These are phyloP conservation scores for Chaetura pelagica DNA, from an alignment of 2,113 vertebrate species.

Conservation along the genomic window DNA sequence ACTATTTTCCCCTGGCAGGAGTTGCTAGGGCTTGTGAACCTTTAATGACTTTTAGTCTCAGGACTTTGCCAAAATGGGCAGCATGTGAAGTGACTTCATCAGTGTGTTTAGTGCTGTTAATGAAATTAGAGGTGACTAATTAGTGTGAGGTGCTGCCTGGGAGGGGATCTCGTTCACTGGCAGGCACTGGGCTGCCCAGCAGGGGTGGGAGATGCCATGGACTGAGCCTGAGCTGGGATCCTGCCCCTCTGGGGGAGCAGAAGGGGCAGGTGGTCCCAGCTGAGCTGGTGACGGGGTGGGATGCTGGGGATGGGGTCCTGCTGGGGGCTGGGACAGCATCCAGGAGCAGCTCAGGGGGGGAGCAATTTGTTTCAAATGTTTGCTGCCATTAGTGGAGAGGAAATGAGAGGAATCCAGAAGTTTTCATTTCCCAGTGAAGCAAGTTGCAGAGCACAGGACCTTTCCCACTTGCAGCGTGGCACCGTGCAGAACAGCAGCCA, in stretches of 20 bases:
- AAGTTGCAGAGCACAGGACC: conserved; percentile 1
- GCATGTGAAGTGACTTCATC: neutral
- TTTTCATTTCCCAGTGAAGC: conserved; percentile 38
- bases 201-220: no score
- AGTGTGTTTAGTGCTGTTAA: neutral
- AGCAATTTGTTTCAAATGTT: conserved; percentile 18
- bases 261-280: neutral
- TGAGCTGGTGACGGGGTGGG: neutral
- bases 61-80: neutral
- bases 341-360: no score
- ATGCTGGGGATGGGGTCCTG: neutral
- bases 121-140: neutral
- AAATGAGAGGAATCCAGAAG: conserved; percentile 17
- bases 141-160: neutral
- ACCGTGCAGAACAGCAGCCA: conserved; percentile 22
- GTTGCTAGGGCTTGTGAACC: neutral
- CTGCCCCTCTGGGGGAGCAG: neutral
- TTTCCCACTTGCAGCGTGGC: conserved; percentile 11
- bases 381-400: conserved; percentile 5
- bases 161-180: neutral
- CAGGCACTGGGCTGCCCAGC: neutral
- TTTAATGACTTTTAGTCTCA: neutral
- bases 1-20: neutral
- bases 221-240: neutral
- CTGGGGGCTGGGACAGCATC: no score